Percentiles rank a stretch among this genome's conserved stretches.
These are phyloP conservation scores for Drosophila borealis DNA, from an alignment of 2,888 invertebrate genomes.

Conservation along the genomic window DNA sequence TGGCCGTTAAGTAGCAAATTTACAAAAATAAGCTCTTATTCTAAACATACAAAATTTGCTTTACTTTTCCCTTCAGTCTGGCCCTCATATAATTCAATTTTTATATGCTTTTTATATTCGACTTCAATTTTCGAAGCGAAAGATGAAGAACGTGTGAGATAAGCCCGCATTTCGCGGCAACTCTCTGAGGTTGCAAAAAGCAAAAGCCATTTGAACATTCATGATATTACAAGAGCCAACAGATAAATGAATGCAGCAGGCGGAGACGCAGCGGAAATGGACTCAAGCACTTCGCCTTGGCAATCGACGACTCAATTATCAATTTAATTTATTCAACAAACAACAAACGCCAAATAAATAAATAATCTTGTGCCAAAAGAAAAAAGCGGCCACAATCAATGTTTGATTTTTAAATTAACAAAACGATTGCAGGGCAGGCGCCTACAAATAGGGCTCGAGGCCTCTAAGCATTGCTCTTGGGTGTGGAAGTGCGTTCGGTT, in stretches of 20 bases:
- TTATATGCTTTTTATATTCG: too few species aligned
- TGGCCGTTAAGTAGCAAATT: too few species aligned
- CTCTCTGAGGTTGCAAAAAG: slow-evolving; percentile 19
- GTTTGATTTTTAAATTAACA: slow-evolving; percentile 58
- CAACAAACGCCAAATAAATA: slow-evolving; percentile 51
- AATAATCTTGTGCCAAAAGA: slow-evolving; percentile 41
- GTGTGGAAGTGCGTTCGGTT: slow-evolving; percentile 27
- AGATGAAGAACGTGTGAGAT: not conserved
- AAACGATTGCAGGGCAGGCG: slow-evolving; percentile 39
- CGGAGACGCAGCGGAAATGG: slow-evolving; percentile 32
- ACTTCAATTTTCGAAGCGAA: too few species aligned
- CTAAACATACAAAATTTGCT: not conserved
- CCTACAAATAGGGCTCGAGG: slow-evolving; percentile 14
- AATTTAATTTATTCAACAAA: slow-evolving; percentile 58
- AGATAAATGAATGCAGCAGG: slow-evolving; percentile 25
- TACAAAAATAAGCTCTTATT: not conserved
- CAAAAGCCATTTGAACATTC: not conserved
- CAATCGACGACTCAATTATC: slow-evolving; percentile 52
- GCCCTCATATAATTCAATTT: too few species aligned
- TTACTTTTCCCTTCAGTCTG: not conserved
- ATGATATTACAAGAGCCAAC: slow-evolving; percentile 10
- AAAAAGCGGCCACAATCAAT: slow-evolving; percentile 42
- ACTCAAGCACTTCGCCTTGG: slow-evolving; percentile 14
- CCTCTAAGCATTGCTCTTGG: slow-evolving; percentile 12
- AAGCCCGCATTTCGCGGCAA: slow-evolving; percentile 29